phyloP scores from a whole-genome alignment of 37 sponge, comb jelly and placozoan species.

The Halisarca cf. caerulea region DNA sequence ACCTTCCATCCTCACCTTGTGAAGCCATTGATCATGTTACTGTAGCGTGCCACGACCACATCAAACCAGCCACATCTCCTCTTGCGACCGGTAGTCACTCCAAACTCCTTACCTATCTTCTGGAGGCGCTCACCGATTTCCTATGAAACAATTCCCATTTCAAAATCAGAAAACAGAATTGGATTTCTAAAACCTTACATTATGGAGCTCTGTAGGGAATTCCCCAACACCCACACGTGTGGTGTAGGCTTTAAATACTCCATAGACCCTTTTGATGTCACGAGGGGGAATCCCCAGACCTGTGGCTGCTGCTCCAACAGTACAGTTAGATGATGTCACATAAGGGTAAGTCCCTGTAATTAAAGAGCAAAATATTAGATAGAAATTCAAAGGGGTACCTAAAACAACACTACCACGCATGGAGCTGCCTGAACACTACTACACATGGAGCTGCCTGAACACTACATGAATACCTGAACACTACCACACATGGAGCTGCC shows the following conservation, averaged over 20 bases:
- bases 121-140: constrained; percentile 82
- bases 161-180: not conserved
- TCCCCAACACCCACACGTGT: constrained; percentile 94
- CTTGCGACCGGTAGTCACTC: constrained; percentile 95
- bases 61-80: constrained; percentile 99
- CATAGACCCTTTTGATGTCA: constrained; percentile 60
- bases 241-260: constrained; percentile 97
- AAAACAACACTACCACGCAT: not conserved
- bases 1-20: too few relatives aligned
- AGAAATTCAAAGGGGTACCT: not conserved
- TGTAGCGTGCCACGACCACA: constrained; percentile 83
- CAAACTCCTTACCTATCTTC: constrained; percentile 85
- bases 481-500: too few relatives aligned
- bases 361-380: not conserved
- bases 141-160: constrained; percentile 11
- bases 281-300: constrained; percentile 95
- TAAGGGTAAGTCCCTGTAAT: constrained; percentile 92
- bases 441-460: too few relatives aligned
- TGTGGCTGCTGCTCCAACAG: constrained; percentile 88
- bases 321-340: constrained; percentile 96
- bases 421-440: too few relatives aligned
- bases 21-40: constrained; percentile 88
- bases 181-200: constrained; percentile 50
- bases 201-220: constrained; percentile 89
- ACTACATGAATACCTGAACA: too few relatives aligned